phyloP scores from a whole-genome alignment of 2,888 invertebrate genomes.

The Serripes groenlandicus region DNA sequence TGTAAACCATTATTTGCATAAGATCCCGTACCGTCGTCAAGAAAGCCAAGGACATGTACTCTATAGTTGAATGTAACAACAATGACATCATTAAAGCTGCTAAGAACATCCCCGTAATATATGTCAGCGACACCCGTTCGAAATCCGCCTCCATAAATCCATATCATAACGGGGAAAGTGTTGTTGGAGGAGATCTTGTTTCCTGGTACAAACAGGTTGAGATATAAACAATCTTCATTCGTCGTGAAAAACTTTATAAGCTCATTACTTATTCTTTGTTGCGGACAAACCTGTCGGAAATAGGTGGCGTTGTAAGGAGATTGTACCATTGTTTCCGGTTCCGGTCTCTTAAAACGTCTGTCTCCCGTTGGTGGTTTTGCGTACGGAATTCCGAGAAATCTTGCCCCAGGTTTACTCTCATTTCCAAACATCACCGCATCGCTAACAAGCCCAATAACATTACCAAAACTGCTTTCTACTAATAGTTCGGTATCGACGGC shows the following conservation, averaged over 20 bases:
- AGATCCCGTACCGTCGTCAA: constrained; percentile 90
- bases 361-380: constrained; percentile 53
- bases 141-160: constrained; percentile 98
- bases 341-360: constrained; percentile 36
- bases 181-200: constrained; percentile 9
- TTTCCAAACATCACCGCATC: constrained; percentile 25
- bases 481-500: neutral
- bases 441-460: constrained; percentile 27
- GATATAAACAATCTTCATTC: constrained; percentile 97
- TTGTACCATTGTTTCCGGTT: neutral
- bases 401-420: neutral
- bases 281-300: constrained; percentile 50
- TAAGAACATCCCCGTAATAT: constrained; percentile 89
- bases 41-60: constrained; percentile 96
- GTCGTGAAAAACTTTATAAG: constrained; percentile 82
- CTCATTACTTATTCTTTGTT: constrained; percentile 18
- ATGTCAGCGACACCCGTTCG: constrained; percentile 93
- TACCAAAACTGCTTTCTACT: constrained; percentile 24
- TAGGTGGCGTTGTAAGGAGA: constrained; percentile 52
- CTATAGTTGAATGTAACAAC: constrained; percentile 98
- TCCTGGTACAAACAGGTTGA: constrained; percentile 96
- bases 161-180: constrained; percentile 92
- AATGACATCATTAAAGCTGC: constrained; percentile 95
- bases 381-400: constrained; percentile 58
- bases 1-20: constrained; percentile 92